Conservation (phyloP, 2,888 invertebrate genomes). For the Caenorhabditis panamensis region DNA sequence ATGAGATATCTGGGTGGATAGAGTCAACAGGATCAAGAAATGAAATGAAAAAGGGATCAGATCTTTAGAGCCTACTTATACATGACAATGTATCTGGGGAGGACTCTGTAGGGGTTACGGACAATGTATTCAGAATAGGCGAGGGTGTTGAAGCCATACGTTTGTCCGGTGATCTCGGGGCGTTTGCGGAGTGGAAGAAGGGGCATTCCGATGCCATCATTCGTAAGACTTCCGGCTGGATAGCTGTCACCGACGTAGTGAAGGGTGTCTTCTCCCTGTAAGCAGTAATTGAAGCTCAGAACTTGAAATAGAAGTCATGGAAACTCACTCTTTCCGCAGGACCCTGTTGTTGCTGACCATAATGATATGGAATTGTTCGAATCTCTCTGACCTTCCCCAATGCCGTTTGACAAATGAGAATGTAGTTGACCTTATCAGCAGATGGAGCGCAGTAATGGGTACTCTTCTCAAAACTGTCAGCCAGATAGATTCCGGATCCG, state of each 20-base stretch:
- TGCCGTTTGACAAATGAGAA: slow-evolving; percentile 82
- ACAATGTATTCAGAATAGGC: slow-evolving; percentile 67
- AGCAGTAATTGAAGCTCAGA: background rate
- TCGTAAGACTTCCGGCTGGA: slow-evolving; percentile 55
- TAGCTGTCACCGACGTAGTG: slow-evolving; percentile 54
- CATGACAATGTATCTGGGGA: slow-evolving; percentile 65
- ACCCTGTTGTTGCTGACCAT: slow-evolving; percentile 2
- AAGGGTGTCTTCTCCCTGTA: slow-evolving; percentile 60
- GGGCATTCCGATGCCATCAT: slow-evolving; percentile 62
- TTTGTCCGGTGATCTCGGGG: slow-evolving; percentile 13
- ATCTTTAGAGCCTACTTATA: slow-evolving; percentile 55
- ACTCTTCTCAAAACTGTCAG: slow-evolving; percentile 83
- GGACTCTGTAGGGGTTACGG: slow-evolving; percentile 58
- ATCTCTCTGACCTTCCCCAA: slow-evolving; percentile 48
- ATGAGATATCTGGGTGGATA: background rate
- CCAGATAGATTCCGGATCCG: slow-evolving; percentile 83
- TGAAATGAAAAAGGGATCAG: too few relatives aligned
- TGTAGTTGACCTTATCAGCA: slow-evolving; percentile 81
- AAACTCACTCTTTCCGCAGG: slow-evolving; percentile 31
- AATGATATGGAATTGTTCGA: slow-evolving; percentile 15
- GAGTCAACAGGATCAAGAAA: too few relatives aligned
- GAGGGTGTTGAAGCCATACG: slow-evolving; percentile 38
- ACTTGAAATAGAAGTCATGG: background rate
- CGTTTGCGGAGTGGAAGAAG: slow-evolving; percentile 52
- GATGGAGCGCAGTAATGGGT: slow-evolving; percentile 81